Evolutionary conservation across 1,140 invertebrate species (phyloP), one percentile per base, ranked within the genome.

Genomic region (Asbolus verrucosus): DNA sequence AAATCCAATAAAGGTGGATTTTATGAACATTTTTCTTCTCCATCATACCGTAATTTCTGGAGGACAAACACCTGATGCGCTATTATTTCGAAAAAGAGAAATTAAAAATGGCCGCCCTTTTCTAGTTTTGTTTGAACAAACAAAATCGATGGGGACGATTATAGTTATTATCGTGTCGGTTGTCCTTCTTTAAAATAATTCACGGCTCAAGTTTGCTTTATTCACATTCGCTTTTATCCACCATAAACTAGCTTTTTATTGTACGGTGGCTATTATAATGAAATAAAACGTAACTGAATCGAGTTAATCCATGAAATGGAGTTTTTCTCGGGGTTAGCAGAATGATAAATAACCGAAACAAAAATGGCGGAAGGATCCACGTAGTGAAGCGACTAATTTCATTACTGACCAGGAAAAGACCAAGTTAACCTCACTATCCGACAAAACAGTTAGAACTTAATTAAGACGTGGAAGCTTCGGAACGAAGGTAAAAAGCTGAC

Each of bases 381-480:
- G 33, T 36, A 36, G 33, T 36, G 33, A 36, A 36, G 33, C 33
- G 33, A 36, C 33, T 36, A 36, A 36, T 36, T 36, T 11, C 11
- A 11, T 36, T 36, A 36, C 5, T 36, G 33, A n/a, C 3, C 33
- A 36, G 6, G 33, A 11, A 36, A 36, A 36, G 33, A 11, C 33
- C 33, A 36, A 36, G 11, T 11, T 11, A 11, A 11, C 33, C n/a
- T n/a, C n/a, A n/a, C n/a, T n/a, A n/a, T n/a, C n/a, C 33, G 33
- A 36, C 11, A 36, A 36, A 36, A 36, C 33, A 36, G 11, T 2
- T 4, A 36, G 33, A 11, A n/a, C 11, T 36, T 36, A 36, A 36
- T 36, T 36, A 36, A 36, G 33, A 36, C n/a, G 33, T n/a, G 33
- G 33, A 36, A 2, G 6, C 5, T 36, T 36, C 33, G 33, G 11